A percentile compares a stretch with the other conserved stretches of the same genome.
Evolutionary conservation across 2,888 invertebrate species (phyloP).

Genomic region (Folsomia candida): DNA sequence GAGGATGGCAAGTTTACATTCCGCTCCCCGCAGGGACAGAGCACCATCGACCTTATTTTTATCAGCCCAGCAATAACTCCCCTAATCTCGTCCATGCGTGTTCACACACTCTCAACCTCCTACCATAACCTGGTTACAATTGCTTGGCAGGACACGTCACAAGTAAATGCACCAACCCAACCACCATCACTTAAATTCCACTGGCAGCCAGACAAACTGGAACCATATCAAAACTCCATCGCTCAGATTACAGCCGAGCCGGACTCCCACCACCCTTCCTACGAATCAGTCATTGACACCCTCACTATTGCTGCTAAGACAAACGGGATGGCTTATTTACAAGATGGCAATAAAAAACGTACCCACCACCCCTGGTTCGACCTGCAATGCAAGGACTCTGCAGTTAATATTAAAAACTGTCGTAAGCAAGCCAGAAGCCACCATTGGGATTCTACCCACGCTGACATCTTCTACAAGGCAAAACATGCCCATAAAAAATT

Average conservation of each 20-base stretch:
- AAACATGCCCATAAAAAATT: background rate
- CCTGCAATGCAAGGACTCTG: background rate
- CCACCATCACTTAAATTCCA: background rate
- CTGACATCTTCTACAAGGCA: background rate
- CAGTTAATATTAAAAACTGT: background rate
- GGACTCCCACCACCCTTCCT: too few species aligned
- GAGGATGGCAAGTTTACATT: background rate
- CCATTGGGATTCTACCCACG: background rate
- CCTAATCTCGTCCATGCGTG: background rate
- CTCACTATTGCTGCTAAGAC: background rate
- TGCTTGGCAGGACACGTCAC: background rate
- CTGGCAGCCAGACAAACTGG: background rate
- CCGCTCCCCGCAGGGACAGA: background rate
- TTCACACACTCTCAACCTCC: background rate
- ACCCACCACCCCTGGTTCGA: background rate
- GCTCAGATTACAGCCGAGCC: background rate
- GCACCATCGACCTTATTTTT: background rate
- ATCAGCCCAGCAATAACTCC: background rate
- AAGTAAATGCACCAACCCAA: background rate
- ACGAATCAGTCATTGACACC: background rate
- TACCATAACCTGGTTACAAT: background rate
- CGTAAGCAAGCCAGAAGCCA: background rate
- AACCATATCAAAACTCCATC: background rate
- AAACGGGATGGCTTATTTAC: background rate
- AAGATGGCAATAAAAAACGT: background rate